Evolutionary conservation across 1,140 invertebrate species (phyloP), one percentile per base, ranked within the genome.

Genomic region (Hestina assimilis): DNA sequence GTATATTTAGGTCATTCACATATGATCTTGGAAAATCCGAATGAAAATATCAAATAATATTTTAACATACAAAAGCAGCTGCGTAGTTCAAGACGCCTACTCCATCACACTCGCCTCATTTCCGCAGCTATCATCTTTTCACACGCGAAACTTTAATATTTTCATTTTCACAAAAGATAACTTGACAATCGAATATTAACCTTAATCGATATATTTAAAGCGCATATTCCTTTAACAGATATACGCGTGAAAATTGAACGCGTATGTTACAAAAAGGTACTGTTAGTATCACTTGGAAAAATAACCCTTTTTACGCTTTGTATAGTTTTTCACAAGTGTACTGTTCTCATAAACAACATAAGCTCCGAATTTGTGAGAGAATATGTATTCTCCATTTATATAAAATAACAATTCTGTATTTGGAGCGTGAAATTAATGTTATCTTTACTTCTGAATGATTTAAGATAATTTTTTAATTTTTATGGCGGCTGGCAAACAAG

Each of bases 101-200:
- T 63, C 38, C 50, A 52, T 63, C 60, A 54, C 29, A 48, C 51
- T 24, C 60, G 60, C 43, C 60, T 63, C 60, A 63, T 63, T 53
- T 63, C 60, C 45, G 29, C 55, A 41, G 43, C 60, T 59, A 54
- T 63, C 50, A 59, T 58, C 61, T 60, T 57, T 68, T 55, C 61
- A 50, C 54, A 64, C 58, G 59, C 59, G 41, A 69, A 64, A 69
- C 55, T 31, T 60, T 56, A 55, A 64, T 61, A 65, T 65, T 69
- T 65, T 61, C 54, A 65, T 58, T 61, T 63, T 20, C 31, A 21
- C 54, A 12, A 59, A 48, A 45, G 43, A 38, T 15, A 28, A 7
- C 3, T n/a, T 12, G 4, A 20, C 29, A 42, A 5, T 19, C 17
- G 6, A 59, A 46, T 33, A 24, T 29, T 20, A 28, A 52, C 33